Evolutionary conservation across 2,113 vertebrate species (phyloP).

Genomic region (Lampris incognitus): DNA sequence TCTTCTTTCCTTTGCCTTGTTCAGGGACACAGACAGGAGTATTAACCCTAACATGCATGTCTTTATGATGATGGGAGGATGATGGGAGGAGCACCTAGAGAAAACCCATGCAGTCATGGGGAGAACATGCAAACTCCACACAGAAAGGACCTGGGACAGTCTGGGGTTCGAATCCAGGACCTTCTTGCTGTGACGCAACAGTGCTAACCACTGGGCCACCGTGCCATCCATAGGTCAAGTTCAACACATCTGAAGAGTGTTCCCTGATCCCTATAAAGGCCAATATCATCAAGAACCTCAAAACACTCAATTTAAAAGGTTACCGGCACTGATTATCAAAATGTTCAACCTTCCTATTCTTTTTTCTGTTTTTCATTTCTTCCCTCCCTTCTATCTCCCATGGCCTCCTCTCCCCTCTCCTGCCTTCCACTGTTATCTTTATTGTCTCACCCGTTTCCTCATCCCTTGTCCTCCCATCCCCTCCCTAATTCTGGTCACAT

Average conservation of each 20-base stretch:
- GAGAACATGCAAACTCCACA: no score
- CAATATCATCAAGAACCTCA: conserved; percentile 44
- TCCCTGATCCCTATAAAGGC: conserved; percentile 62
- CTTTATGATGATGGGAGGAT: no score
- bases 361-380: conserved; percentile 27
- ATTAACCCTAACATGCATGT: no score
- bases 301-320: conserved; percentile 70
- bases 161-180: no score
- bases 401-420: not conserved
- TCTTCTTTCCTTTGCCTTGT: no score
- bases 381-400: conserved; percentile 2
- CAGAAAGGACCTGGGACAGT: no score
- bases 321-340: conserved; percentile 53
- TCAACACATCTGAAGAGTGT: conserved; percentile 52
- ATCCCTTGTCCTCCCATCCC: not conserved
- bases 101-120: no score
- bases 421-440: conserved; percentile 22
- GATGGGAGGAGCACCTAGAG: no score
- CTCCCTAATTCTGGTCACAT: conserved; percentile 9
- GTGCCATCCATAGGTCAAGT: conserved; percentile 2
- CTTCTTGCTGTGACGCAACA: no score
- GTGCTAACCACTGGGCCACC: no score
- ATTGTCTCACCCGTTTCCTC: conserved; percentile 8
- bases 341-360: conserved; percentile 39
- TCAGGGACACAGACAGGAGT: no score